These are phyloP conservation scores for Lysandra bellargus DNA, from an alignment of 2,888 invertebrate genomes.

Conservation along the genomic window DNA sequence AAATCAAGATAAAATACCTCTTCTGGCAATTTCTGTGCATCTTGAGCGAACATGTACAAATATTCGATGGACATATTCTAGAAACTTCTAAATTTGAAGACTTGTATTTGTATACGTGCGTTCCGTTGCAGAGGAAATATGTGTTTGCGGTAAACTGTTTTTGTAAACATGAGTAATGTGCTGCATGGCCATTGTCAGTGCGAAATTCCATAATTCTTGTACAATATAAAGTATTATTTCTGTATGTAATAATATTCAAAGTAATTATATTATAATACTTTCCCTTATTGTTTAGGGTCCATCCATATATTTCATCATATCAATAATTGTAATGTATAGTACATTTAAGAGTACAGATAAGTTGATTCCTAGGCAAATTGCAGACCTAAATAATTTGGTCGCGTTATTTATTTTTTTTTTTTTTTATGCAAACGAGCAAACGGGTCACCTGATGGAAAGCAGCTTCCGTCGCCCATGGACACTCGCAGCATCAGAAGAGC, in stretches of 20 bases:
- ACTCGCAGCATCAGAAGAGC: no score
- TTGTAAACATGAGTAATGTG: constrained; percentile 10
- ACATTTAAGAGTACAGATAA: no score
- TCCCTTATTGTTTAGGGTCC: no score
- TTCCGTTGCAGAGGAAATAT: neutral
- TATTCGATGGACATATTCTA: constrained; percentile 14
- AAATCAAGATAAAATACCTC: neutral
- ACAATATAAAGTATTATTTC: neutral
- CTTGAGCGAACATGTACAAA: neutral
- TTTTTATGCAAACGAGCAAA: no score
- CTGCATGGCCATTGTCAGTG: neutral
- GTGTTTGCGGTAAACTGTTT: neutral
- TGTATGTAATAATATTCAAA: neutral
- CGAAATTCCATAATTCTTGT: neutral
- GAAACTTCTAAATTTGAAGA: neutral
- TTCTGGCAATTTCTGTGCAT: neutral
- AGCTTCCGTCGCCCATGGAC: no score
- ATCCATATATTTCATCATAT: no score
- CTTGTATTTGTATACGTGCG: constrained; percentile 21
- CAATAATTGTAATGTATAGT: no score
- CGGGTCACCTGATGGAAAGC: no score
- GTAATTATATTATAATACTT: neutral
- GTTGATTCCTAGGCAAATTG: no score
- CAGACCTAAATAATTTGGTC: no score
- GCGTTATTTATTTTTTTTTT: no score